A percentile compares a stretch with the other conserved stretches of the same genome.
phyloP scores from a whole-genome alignment of 2,113 vertebrate genomes.

The Toxotes chatareus region DNA sequence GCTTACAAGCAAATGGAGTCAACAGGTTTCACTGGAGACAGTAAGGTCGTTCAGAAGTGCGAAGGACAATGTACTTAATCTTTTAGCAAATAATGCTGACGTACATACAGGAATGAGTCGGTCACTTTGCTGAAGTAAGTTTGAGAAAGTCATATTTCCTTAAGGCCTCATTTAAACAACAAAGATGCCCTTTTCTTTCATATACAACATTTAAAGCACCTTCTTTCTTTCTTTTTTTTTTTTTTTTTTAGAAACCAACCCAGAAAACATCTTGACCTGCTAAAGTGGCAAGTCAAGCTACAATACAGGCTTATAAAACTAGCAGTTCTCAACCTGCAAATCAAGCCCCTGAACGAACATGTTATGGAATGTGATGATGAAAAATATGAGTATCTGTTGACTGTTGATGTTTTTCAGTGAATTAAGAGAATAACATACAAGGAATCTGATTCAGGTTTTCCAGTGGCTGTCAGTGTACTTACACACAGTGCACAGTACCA shows the following conservation, averaged over 20 bases:
- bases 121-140: constrained; percentile 17
- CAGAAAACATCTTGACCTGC: constrained; percentile 15
- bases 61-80: not conserved
- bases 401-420: not conserved
- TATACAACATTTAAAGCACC: constrained; percentile 44
- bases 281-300: not conserved
- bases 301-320: not conserved
- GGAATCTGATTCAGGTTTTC: not conserved
- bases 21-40: constrained; percentile 26
- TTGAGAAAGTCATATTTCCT: constrained; percentile 58
- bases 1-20: constrained; percentile 35
- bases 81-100: constrained; percentile 37
- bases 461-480: not conserved
- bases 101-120: constrained; percentile 22
- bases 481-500: not conserved
- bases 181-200: constrained; percentile 30
- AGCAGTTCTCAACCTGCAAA: constrained; percentile 4
- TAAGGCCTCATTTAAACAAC: constrained; percentile 70
- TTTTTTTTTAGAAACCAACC: not conserved
- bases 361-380: not conserved
- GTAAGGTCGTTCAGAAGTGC: constrained; percentile 29
- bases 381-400: not conserved
- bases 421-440: not conserved
- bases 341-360: not conserved
- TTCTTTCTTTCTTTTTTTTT: not conserved